phyloP scores from a whole-genome alignment of 2,113 vertebrate species.

The Hyla sarda region DNA sequence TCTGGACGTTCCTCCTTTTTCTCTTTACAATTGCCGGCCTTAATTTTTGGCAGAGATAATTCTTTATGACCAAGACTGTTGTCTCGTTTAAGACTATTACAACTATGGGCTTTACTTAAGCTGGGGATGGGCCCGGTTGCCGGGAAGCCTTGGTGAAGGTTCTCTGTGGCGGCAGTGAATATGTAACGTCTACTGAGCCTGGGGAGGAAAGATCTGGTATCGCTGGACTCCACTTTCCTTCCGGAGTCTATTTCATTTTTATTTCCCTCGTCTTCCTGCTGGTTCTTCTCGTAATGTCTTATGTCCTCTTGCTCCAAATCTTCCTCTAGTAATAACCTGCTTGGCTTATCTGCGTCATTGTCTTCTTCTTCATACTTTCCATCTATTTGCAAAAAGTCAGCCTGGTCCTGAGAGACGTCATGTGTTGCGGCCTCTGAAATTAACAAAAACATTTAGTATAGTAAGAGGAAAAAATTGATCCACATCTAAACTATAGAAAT shows the following conservation, averaged over 20 bases:
- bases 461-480: background rate
- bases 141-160: slow-evolving; percentile 8
- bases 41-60: background rate
- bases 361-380: background rate
- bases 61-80: background rate
- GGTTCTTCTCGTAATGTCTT: background rate
- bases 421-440: background rate
- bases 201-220: background rate
- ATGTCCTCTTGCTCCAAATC: background rate
- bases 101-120: background rate
- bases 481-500: background rate
- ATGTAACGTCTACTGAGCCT: background rate
- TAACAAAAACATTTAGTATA: background rate
- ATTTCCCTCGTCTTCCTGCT: background rate
- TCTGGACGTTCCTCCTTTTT: background rate
- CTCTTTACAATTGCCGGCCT: background rate
- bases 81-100: background rate
- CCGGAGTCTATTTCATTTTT: background rate
- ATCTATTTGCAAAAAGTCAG: background rate
- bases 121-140: background rate
- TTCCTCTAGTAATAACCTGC: background rate
- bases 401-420: background rate
- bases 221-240: background rate
- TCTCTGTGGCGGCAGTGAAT: slow-evolving; percentile 7
- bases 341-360: background rate